Evolutionary conservation across 2,797 vertebrate species (phyloP), one percentile per base, ranked within the genome.

Genomic region (Peromyscus melanophrys): DNA sequence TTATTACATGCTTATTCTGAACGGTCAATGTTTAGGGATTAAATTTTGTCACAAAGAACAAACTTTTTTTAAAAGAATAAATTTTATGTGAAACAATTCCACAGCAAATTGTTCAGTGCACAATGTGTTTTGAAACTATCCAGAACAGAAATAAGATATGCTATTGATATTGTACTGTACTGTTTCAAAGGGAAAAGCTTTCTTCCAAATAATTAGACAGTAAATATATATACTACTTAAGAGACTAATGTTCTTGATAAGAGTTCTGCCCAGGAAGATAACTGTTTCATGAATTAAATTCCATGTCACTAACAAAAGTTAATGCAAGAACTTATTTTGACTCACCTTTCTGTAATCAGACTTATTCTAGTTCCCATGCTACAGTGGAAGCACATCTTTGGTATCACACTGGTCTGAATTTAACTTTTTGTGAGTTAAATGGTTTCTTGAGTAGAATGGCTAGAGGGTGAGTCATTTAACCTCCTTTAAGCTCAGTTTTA

Each of bases 11-110:
- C 78, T 96, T 94, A 14, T 97, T 98, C 97, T 97, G 81, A 97
- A 97, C 97, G 96, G 92, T 97, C 96, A 98, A 97, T 98, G 97
- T 98, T 98, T 98, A 96, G 97, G 95, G 46, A 96, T 98, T 98
- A 97, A 97, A 86, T 95, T 96, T 97, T 94, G 89, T 95, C 93
- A 96, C 27, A 95, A 55, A 96, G 84, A 95, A 25, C 37, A 95
- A 93, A 46, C 90, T 97, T 97, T 97, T 98, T 98, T 94, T 59
- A 61, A 97, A 98, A 96, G 75, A 98, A 97, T 97, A 97, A 96
- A 73, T 92, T 97, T 94, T 76, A 97, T 85, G 69, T 96, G 95
- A 93, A 97, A 52, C 65, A 10, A 97, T 97, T 98, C 75, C 76
- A 71, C 65, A 98, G 23, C 84, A 78, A 84, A 97, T 52, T 93